A percentile compares a stretch with the other conserved stretches of the same genome.
phyloP scores from a whole-genome alignment of 2,113 vertebrate genomes.

The Seriola dumerili region DNA sequence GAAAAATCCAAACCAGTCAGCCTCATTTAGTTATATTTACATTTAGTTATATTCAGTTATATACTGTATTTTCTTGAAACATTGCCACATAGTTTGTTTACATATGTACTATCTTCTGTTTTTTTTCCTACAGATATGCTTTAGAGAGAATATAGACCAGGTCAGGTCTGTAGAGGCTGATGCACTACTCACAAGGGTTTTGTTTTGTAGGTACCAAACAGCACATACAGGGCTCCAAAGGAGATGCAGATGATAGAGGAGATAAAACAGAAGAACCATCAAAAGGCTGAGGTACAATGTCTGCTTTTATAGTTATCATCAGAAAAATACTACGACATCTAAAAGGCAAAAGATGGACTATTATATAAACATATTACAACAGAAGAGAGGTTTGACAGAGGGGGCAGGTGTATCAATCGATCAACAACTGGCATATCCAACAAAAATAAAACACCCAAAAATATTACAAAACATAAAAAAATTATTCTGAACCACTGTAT shows the following conservation, averaged over 20 bases:
- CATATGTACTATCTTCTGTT: neutral
- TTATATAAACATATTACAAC: neutral
- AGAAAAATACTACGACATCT: neutral
- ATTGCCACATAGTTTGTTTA: neutral
- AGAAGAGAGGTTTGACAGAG: neutral
- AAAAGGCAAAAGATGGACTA: neutral
- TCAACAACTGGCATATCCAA: neutral
- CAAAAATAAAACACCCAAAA: neutral
- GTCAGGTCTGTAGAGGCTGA: neutral
- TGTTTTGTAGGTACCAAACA: constrained; percentile 86
- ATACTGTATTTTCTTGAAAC: neutral
- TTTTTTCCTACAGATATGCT: neutral
- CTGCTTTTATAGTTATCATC: neutral
- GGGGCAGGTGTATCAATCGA: neutral
- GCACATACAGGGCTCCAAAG: constrained; percentile 86
- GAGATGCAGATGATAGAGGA: constrained; percentile 84
- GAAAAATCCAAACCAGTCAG: constrained; percentile 87
- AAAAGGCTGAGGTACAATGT: constrained; percentile 86
- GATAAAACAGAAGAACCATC: constrained; percentile 84
- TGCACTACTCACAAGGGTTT: neutral
- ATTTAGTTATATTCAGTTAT: neutral
- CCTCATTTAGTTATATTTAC: constrained; percentile 17
- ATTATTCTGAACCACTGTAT: neutral
- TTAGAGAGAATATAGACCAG: neutral
- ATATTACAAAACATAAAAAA: neutral